Evolutionary conservation across 2,888 invertebrate species (phyloP).

Genomic region (Pterobdella sp.): DNA sequence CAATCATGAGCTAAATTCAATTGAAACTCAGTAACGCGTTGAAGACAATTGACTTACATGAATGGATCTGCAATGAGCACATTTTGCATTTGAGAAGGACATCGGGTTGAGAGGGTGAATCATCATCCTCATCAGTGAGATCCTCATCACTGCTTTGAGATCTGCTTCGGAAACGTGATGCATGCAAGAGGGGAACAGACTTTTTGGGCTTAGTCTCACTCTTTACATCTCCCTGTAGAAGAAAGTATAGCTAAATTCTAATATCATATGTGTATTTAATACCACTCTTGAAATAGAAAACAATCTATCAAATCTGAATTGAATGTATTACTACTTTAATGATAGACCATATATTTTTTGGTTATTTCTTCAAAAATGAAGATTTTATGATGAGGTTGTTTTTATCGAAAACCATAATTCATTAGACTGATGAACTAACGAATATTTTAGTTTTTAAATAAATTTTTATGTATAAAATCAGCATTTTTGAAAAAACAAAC

Average conservation of each 20-base stretch:
- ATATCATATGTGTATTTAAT: not conserved
- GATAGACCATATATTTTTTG: too few relatives aligned
- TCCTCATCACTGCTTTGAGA: not conserved
- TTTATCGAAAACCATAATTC: too few relatives aligned
- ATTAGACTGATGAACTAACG: too few relatives aligned
- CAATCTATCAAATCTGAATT: too few relatives aligned
- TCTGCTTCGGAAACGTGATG: not conserved
- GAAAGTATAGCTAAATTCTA: not conserved
- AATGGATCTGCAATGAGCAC: slow-evolving; percentile 20
- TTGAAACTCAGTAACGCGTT: not conserved
- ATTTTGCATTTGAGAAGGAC: slow-evolving; percentile 17
- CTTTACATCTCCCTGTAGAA: not conserved
- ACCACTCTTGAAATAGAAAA: too few relatives aligned
- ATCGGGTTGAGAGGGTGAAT: not conserved
- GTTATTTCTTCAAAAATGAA: too few relatives aligned
- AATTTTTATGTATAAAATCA: too few relatives aligned
- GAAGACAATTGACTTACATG: slow-evolving; percentile 9
- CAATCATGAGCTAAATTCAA: not conserved
- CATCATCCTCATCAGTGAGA: not conserved
- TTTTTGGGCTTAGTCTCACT: not conserved
- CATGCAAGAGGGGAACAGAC: not conserved
- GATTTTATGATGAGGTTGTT: too few relatives aligned
- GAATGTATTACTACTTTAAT: too few relatives aligned
- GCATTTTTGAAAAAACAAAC: too few relatives aligned
- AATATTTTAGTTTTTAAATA: too few relatives aligned